Base-by-base conservation (phyloP, 37 sponge, comb jelly and placozoan genomes). In the Cliona cf. orientalis region DNA sequence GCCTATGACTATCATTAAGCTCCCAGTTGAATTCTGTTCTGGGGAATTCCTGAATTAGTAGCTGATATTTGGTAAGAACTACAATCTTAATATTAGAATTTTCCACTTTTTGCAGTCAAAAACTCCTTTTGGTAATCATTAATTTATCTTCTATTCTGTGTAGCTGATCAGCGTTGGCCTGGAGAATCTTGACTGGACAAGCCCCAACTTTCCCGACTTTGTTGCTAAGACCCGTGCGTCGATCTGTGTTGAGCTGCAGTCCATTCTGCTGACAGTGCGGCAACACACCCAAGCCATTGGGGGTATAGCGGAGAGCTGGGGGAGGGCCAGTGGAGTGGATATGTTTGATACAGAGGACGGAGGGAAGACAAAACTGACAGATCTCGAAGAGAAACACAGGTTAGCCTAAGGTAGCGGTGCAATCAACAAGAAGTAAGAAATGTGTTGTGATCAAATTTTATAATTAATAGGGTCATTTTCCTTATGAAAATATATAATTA, bases 151-250 rank as follows among this genome's bases (percentile, higher is more conserved):
- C 19, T 4, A 5, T 11, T 73, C 12, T 32, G 2, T 67, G 4
- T 49, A 76, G 88, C 76, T 88, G 43, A 38, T 88, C 9, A 58
- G 37, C 2, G 22, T 32, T 2, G 88, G 88, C 0, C 32, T 75
- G 46, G 53, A 76, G 9, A 35, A 66, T 6, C 14, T 88, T 28
- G 72, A 69, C 33, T 88, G 88, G 88, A 34, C 40, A 14, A 76
- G 88, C 56, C 29, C 77, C 22, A 35, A 43, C 1, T 75, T 88
- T 60, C 77, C 82, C 25, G 88, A 88, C 59, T 88, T 81, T 64
- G 31, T 76, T 2, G 88, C 82, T 46, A 57, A 88, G 68, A 6
- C 45, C 0, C 39, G 39, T 1, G 70, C 81, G 0, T 57, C 67
- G 19, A 38, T 88, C 25, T 62, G 57, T 29, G 56, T 23, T 3